phyloP scores from a whole-genome alignment of 2,888 invertebrate species.

The Dasysyrphus tricinctus region DNA sequence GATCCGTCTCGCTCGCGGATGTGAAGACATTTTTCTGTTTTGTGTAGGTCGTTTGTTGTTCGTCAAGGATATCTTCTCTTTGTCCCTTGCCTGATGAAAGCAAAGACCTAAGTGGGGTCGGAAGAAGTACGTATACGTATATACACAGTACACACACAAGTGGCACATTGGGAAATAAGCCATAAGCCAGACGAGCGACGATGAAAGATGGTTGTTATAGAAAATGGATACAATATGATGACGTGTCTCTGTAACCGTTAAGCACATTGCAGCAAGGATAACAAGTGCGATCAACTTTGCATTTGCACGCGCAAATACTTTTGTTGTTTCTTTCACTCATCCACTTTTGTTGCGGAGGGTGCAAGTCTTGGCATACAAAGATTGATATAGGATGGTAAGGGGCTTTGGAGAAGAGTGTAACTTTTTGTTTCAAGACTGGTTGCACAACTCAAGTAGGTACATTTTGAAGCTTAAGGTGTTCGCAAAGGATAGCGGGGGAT shows the following conservation, averaged over 20 bases:
- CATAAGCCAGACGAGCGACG: constrained; percentile 23
- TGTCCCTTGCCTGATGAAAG: neutral
- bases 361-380: neutral
- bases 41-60: constrained; percentile 17
- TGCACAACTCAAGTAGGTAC: constrained; percentile 1
- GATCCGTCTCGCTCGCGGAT: constrained; percentile 7
- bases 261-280: constrained; percentile 45
- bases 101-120: constrained; percentile 7
- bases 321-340: constrained; percentile 2
- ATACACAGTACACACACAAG: neutral
- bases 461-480: neutral
- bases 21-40: constrained; percentile 3
- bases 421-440: neutral
- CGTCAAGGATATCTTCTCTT: constrained; percentile 6
- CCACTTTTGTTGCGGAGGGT: neutral
- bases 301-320: constrained; percentile 45
- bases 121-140: neutral
- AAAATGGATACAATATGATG: constrained; percentile 29
- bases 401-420: neutral
- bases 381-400: neutral
- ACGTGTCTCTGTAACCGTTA: constrained; percentile 44
- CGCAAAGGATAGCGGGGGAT: neutral
- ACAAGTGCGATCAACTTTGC: constrained; percentile 65
- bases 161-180: constrained; percentile 3
- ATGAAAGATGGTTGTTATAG: neutral